Evolutionary conservation across 2,113 vertebrate genomes (phyloP).

Genomic region (Apus apus): DNA sequence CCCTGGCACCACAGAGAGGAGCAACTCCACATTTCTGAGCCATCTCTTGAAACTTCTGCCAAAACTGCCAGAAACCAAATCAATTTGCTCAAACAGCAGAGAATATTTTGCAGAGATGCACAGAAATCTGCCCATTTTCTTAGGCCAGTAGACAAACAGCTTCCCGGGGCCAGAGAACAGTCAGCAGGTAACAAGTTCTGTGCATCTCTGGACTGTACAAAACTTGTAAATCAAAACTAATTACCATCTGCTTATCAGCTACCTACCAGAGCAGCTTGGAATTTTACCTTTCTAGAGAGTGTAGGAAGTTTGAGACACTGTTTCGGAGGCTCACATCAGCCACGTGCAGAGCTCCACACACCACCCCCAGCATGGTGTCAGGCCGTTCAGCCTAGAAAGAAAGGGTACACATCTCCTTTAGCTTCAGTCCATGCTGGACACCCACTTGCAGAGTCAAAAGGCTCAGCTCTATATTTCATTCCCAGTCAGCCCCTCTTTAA

Average conservation of each 20-base stretch:
- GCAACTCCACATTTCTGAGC: not conserved
- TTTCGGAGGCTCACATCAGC: constrained; percentile 93
- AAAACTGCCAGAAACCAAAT: not conserved
- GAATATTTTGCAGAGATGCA: not conserved
- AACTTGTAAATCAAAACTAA: not conserved
- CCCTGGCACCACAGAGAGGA: not conserved
- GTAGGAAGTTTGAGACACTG: constrained; percentile 96
- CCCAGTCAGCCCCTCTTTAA: not conserved
- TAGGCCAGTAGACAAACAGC: not conserved
- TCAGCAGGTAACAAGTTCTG: not conserved
- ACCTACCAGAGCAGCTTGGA: not conserved
- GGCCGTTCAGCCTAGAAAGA: constrained; percentile 90
- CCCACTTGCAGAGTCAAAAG: not conserved
- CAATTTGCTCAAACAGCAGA: not conserved
- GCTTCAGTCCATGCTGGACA: not conserved
- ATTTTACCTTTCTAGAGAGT: constrained; percentile 93
- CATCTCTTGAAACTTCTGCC: not conserved
- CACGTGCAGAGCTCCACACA: constrained; percentile 95
- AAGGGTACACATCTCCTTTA: not conserved
- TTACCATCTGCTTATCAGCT: not conserved
- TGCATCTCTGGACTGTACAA: not conserved
- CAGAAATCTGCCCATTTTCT: not conserved
- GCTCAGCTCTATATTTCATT: not conserved
- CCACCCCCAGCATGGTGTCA: constrained; percentile 95
- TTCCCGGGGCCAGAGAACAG: not conserved